phyloP scores from a whole-genome alignment of 2,797 vertebrate genomes.

The Eurystomus glaucurus region DNA sequence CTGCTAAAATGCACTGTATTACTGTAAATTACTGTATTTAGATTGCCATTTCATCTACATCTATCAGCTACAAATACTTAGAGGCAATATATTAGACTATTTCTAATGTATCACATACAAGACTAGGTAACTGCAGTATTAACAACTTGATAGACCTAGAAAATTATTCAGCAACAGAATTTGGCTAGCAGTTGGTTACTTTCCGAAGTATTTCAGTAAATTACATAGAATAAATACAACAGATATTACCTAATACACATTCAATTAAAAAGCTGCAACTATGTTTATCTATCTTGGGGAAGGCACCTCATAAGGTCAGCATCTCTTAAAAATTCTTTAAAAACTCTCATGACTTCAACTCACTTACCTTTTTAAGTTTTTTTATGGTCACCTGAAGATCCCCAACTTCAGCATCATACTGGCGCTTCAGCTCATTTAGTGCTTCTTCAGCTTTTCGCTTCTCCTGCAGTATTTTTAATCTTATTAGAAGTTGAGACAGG shows the following conservation, averaged over 20 bases:
- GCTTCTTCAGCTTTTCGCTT: slow-evolving; percentile 87
- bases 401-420: slow-evolving; percentile 91
- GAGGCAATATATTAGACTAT: neutral
- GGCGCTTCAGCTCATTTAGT: slow-evolving; percentile 86
- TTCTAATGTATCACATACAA: neutral
- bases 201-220: neutral
- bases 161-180: neutral
- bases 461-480: slow-evolving; percentile 83
- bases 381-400: slow-evolving; percentile 95
- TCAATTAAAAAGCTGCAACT: neutral
- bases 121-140: neutral
- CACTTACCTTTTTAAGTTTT: slow-evolving; percentile 90
- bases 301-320: neutral
- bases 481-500: neutral
- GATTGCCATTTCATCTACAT: neutral
- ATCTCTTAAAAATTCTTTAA: neutral
- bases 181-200: neutral
- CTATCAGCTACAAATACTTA: neutral
- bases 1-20: neutral
- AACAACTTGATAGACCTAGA: neutral
- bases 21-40: neutral
- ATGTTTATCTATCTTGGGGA: neutral
- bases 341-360: neutral
- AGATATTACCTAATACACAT: neutral
- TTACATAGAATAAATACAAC: neutral